A percentile compares a stretch with the other conserved stretches of the same genome.
These are phyloP conservation scores for Synchiropus splendidus DNA, from an alignment of 2,113 vertebrate genomes.

Conservation along the genomic window DNA sequence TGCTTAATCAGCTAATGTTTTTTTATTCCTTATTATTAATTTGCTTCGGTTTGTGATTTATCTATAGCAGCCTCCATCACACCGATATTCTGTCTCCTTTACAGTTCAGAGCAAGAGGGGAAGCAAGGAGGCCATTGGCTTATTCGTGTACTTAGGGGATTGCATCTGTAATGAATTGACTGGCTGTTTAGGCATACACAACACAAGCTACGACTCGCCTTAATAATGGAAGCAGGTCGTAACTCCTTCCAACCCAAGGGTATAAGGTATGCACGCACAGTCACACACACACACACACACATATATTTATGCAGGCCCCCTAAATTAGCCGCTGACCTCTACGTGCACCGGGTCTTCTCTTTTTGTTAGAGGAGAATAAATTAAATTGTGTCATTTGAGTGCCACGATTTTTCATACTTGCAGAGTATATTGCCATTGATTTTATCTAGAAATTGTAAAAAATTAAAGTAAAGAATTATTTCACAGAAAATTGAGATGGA, in stretches of 20 bases:
- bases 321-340: slow-evolving; percentile 52
- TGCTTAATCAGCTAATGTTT: slow-evolving; percentile 69
- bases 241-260: slow-evolving; percentile 62
- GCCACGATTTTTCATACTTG: too few relatives aligned
- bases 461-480: too few relatives aligned
- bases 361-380: slow-evolving; percentile 23
- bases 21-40: slow-evolving; percentile 66
- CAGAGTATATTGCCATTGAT: too few relatives aligned
- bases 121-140: slow-evolving; percentile 35
- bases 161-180: slow-evolving; percentile 67
- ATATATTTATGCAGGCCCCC: too few relatives aligned
- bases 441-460: too few relatives aligned
- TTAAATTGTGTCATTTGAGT: slow-evolving; percentile 10
- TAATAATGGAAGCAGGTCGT: slow-evolving; percentile 64
- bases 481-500: too few relatives aligned
- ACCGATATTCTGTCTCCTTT: slow-evolving; percentile 59
- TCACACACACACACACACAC: slow-evolving; percentile 22
- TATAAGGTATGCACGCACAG: slow-evolving; percentile 38
- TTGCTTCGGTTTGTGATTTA: slow-evolving; percentile 60
- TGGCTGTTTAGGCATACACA: slow-evolving; percentile 66
- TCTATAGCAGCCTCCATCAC: slow-evolving; percentile 49
- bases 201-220: slow-evolving; percentile 60
- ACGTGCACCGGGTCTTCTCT: slow-evolving; percentile 31
- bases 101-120: slow-evolving; percentile 41
- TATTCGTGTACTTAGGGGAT: slow-evolving; percentile 67